Evolutionary conservation across 2,888 invertebrate species (phyloP), one percentile per base, ranked within the genome.

Genomic region (Odiellus spinosus): DNA sequence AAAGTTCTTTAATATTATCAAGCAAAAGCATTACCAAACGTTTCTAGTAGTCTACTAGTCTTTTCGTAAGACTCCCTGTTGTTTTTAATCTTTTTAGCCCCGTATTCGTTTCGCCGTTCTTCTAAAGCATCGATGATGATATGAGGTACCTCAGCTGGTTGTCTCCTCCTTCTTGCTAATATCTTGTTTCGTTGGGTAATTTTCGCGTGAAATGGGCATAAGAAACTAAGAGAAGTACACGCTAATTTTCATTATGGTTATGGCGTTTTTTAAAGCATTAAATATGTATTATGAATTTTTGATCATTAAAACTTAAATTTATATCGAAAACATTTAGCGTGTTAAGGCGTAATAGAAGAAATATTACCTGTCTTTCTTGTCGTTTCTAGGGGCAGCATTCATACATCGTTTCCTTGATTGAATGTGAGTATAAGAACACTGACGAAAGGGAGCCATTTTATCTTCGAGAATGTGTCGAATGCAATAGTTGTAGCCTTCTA

Each of bases 381-480:
- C 82, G 38, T 72, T 67, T 61, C 76, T 77, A 0, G 80, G 78
- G 2, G 85, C 82, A 0, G 87, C 80, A 59, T 79, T 73, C n/a
- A 73, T 67, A 62, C 90, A 90, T 51, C 81, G 72, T 54, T 80
- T 77, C 0, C 78, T 79, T 52, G 76, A 81, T 44, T 73, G 74
- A 21, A 75, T 58, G 63, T 74, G 75, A 53, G 79, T 71, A 63
- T 75, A 80, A 0, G 74, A 71, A 62, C 93, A 95, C 55, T 81
- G 83, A 52, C 76, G 77, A 64, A 77, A 95, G 0, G 88, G 87
- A 1, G 90, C 85, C 11, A 69, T 73, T 5, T 80, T 75, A 63
- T 93, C 91, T 56, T 79, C 76, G 43, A 90, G 67, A 53, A 91
- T 84, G 59, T 93, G 93, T 3, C 78, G 73, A 3, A 76, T 71